Evolutionary conservation across 2,888 invertebrate genomes (phyloP).

Genomic region (Ectemnius continuus): DNA sequence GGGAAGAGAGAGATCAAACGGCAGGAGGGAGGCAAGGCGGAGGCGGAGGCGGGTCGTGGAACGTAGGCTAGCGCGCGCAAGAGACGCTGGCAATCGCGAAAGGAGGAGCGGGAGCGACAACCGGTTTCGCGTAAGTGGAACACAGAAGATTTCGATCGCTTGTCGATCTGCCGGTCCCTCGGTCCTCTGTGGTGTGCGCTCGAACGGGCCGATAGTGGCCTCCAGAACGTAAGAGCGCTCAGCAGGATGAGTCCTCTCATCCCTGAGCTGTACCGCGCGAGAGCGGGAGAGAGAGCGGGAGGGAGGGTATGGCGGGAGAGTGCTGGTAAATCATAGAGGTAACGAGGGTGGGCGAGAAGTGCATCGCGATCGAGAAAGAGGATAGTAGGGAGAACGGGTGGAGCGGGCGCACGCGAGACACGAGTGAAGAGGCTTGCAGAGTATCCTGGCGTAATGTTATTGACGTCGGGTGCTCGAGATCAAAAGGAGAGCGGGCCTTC

Average conservation of each 20-base stretch:
- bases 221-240: neutral
- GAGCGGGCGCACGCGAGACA: constrained; percentile 8
- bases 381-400: constrained; percentile 9
- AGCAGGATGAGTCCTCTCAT: neutral
- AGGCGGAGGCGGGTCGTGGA: too few species aligned
- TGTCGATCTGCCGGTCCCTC: too few species aligned
- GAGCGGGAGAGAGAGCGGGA: too few species aligned
- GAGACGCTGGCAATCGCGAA: too few species aligned
- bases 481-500: constrained; percentile 65
- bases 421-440: constrained; percentile 13
- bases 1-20: too few species aligned
- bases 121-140: constrained; percentile 64
- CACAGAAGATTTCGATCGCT: constrained; percentile 35
- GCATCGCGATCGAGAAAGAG: constrained; percentile 12
- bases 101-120: constrained; percentile 32
- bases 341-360: neutral
- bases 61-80: too few species aligned
- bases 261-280: too few species aligned
- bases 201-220: neutral
- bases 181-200: too few species aligned
- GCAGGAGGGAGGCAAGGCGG: too few species aligned
- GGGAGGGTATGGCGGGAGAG: too few species aligned
- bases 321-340: too few species aligned
- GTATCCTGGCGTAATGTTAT: constrained; percentile 57
- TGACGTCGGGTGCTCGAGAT: constrained; percentile 63